Base-by-base conservation (phyloP, 2,888 invertebrate species). In the Heliconius sara region DNA sequence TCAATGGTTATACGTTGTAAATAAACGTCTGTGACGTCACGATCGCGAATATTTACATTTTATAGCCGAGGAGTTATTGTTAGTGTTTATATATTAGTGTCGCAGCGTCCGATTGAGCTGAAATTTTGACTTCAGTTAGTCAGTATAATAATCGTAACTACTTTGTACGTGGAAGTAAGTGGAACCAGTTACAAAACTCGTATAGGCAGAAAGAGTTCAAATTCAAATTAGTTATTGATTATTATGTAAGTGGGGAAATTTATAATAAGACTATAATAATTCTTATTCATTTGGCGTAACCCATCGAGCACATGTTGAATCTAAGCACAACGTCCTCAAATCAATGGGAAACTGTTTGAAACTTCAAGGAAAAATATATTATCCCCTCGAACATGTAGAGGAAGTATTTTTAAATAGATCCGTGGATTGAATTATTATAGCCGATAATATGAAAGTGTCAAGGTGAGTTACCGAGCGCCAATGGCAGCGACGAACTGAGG, bases 401-500 rank as follows among this genome's bases (percentile, higher is more conserved):
- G 88, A 88, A 88, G 86, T 87, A 86, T 89, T 87, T 87, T 84
- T 88, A 87, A 87, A 88, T 87, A 83, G 84, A 83, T 81, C 83
- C 86, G 87, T 87, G 88, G 84, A 84, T 82, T 85, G 85, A 84
- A 83, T 85, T 74, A 60, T 79, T 80, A 79, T 79, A 25, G 73
- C 57, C 30, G 60, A 27, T 79, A 70, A 43, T 75, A 66, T 74
- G 43, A 70, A 63, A 74, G 74, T 57, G 60, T 70, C 75, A 70
- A 73, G 57, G 73, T 60, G 57, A 60, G 57, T 25, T 25, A 27
- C 7, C 25, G 39, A 70, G 25, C 43, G 25, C 16, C 70, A 47
- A 70, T 70, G 70, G 25, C 43, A 13, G 43, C 7, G 25, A 25
- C 25, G 16, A 68, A 6, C 6, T 34, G 7, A 19, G 13, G 60